A percentile compares a stretch with the other conserved stretches of the same genome.
Conservation (phyloP, 2,888 invertebrate species). For the Rhagophthalmus giganteus region DNA sequence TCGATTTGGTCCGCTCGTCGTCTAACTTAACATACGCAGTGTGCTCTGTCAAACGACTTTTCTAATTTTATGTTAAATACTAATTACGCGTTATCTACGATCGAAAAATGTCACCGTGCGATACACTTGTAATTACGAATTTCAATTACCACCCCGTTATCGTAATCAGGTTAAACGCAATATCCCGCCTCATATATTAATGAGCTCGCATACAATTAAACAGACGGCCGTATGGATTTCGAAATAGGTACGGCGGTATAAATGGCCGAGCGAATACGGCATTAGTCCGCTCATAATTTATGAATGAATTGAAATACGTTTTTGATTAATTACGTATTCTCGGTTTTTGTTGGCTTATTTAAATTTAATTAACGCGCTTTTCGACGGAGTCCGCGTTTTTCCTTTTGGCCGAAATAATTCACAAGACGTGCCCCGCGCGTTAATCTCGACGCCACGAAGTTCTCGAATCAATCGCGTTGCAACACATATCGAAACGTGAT, state of each 20-base stretch:
- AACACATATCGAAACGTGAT: no score
- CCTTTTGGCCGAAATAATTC: no score
- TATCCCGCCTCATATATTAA: constrained; percentile 34
- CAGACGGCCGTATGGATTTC: constrained; percentile 11
- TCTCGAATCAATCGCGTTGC: no score
- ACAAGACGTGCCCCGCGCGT: no score
- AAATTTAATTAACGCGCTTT: constrained; percentile 14
- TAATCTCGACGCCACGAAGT: no score
- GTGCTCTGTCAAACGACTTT: constrained; percentile 25
- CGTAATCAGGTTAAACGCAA: constrained; percentile 35
- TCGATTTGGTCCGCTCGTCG: constrained; percentile 20
- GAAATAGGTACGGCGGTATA: no score
- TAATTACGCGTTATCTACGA: constrained; percentile 22
- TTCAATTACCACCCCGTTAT: constrained; percentile 35
- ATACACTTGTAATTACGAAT: constrained; percentile 34
- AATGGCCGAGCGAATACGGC: constrained; percentile 13
- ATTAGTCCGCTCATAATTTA: constrained; percentile 17
- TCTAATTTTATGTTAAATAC: constrained; percentile 19
- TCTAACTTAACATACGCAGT: constrained; percentile 12
- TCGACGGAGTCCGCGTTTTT: no score
- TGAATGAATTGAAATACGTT: constrained; percentile 23
- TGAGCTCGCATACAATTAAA: constrained; percentile 31
- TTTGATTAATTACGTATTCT: constrained; percentile 20
- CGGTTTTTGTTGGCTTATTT: constrained; percentile 13
- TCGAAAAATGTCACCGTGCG: constrained; percentile 18